These are phyloP conservation scores for Chrysemys picta DNA, from an alignment of 2,113 vertebrate genomes.

Conservation along the genomic window DNA sequence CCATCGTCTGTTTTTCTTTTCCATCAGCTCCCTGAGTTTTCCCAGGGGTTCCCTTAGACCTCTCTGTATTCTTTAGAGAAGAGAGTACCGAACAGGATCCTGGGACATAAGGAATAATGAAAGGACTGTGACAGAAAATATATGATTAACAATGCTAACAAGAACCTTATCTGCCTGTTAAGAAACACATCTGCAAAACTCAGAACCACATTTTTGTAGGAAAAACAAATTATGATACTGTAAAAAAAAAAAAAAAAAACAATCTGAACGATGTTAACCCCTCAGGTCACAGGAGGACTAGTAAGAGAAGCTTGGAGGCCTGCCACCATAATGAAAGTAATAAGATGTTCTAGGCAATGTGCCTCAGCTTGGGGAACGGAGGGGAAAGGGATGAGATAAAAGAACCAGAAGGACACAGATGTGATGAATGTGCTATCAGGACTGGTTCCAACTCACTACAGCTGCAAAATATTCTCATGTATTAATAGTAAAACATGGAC, in stretches of 20 bases:
- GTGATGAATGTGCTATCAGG: constrained; percentile 6
- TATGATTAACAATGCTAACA: background rate
- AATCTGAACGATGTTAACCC: background rate
- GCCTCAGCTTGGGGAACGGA: constrained; percentile 21
- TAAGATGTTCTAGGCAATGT: constrained; percentile 49
- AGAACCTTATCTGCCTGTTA: background rate
- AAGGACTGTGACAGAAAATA: fast-evolving
- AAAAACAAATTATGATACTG: background rate
- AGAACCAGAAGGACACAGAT: constrained; percentile 26
- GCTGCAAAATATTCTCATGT: constrained; percentile 30
- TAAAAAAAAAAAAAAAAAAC: background rate
- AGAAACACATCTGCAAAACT: background rate
- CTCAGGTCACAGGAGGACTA: constrained; percentile 31
- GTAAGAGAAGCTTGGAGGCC: background rate
- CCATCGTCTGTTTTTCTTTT: background rate
- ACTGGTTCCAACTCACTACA: constrained; percentile 53
- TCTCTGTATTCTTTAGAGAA: background rate
- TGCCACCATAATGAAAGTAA: constrained; percentile 32
- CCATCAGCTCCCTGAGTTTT: background rate
- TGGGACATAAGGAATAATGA: background rate
- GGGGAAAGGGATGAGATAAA: constrained; percentile 29
- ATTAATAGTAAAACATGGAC: background rate
- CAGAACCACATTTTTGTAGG: background rate
- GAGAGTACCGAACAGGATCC: background rate
- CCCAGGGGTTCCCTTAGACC: background rate